Conservation (phyloP, 1,140 invertebrate species). For the Ephestia elutella region DNA sequence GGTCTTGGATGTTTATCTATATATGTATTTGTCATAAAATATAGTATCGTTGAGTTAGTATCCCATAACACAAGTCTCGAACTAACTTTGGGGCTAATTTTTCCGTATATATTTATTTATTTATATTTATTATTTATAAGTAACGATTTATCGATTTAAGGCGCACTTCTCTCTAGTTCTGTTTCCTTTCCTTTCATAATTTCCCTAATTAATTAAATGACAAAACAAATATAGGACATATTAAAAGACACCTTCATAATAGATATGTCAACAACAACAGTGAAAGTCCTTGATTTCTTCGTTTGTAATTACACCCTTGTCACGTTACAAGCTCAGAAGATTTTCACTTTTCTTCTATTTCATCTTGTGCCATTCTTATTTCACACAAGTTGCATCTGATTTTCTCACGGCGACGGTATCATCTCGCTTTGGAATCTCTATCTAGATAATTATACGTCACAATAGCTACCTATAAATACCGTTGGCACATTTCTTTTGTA, state of each 20-base stretch:
- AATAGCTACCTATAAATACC: not conserved
- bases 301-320: slow-evolving; percentile 8
- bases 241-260: not conserved
- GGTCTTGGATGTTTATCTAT: no score
- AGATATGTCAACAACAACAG: not conserved
- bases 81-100: no score
- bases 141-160: no score
- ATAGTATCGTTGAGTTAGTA: no score
- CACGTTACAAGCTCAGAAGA: not conserved
- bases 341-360: slow-evolving; percentile 12
- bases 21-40: no score
- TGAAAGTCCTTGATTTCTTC: slow-evolving; percentile 6
- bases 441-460: not conserved
- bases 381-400: slow-evolving; percentile 2
- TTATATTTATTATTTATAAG: no score
- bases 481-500: not conserved
- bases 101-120: no score
- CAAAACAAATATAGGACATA: not conserved
- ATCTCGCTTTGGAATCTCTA: slow-evolving; percentile 1
- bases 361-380: slow-evolving; percentile 1
- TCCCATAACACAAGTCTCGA: no score
- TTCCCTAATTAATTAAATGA: no score
- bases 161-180: no score
- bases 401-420: slow-evolving; percentile 4
- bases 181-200: no score